These are phyloP conservation scores for Danio aesculapii DNA, from an alignment of 2,797 vertebrate genomes.

Conservation along the genomic window DNA sequence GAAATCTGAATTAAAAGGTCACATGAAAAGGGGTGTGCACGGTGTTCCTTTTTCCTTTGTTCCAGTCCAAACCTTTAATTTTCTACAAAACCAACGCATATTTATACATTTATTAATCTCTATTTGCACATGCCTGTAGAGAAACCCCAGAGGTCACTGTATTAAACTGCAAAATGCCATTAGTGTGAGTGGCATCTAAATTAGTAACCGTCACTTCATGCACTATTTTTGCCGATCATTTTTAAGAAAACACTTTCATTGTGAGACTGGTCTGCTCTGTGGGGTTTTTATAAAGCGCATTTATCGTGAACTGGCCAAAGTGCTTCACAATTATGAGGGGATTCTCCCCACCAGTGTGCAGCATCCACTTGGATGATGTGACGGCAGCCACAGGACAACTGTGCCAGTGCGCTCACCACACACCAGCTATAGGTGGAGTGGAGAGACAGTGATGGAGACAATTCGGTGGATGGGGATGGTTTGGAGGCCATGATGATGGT, in stretches of 20 bases:
- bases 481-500: no score
- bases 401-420: no score
- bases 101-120: slow-evolving; percentile 38
- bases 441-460: no score
- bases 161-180: slow-evolving; percentile 33
- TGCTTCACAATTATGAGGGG: no score
- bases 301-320: no score
- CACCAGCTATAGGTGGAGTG: no score
- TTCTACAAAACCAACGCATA: slow-evolving; percentile 39
- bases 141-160: neutral
- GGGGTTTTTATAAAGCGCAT: no score
- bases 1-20: slow-evolving; percentile 47
- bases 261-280: neutral
- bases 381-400: no score
- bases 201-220: slow-evolving; percentile 2
- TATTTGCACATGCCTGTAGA: slow-evolving; percentile 27
- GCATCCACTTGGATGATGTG: no score
- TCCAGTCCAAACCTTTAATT: slow-evolving; percentile 37
- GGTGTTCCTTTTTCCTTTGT: slow-evolving; percentile 18
- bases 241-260: slow-evolving; percentile 8
- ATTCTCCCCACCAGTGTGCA: no score
- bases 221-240: slow-evolving; percentile 2
- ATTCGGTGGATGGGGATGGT: no score
- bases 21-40: slow-evolving; percentile 14
- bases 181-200: slow-evolving; percentile 30